A percentile compares a stretch with the other conserved stretches of the same genome.
Evolutionary conservation across 2,797 vertebrate genomes (phyloP).

Genomic region (Lerista edwardsae): DNA sequence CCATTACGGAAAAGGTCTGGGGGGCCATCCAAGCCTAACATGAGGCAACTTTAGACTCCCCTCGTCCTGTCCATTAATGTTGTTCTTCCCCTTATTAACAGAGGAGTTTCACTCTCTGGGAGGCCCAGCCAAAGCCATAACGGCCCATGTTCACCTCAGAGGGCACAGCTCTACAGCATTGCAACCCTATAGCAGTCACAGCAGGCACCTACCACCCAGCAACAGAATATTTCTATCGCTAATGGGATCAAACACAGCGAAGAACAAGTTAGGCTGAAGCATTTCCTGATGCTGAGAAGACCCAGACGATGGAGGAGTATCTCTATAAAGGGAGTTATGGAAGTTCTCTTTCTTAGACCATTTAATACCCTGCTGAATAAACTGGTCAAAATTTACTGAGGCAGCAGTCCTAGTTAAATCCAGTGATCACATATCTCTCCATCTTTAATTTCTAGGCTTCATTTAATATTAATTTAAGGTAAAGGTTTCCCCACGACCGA

Average conservation of each 20-base stretch:
- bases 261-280: conserved; percentile 9
- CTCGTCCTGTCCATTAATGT: neutral
- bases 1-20: too few relatives aligned
- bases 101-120: neutral
- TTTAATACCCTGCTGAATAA: conserved; percentile 40
- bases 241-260: conserved; percentile 42
- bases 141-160: neutral
- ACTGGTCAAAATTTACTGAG: conserved; percentile 31
- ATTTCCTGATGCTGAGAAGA: neutral
- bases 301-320: conserved; percentile 37
- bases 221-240: conserved; percentile 36
- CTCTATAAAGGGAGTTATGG: conserved; percentile 54
- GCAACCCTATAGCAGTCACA: neutral
- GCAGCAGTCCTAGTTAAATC: conserved; percentile 57
- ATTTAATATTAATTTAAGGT: too few relatives aligned
- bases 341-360: conserved; percentile 57
- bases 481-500: too few relatives aligned
- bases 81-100: neutral
- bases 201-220: neutral
- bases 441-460: conserved; percentile 66
- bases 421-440: conserved; percentile 57
- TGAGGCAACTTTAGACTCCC: neutral
- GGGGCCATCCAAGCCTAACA: too few relatives aligned
- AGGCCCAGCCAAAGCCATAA: neutral
- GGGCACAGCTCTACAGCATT: too few relatives aligned